Evolutionary conservation across 1,140 invertebrate species (phyloP).

Genomic region (Zaprionus davidi): DNA sequence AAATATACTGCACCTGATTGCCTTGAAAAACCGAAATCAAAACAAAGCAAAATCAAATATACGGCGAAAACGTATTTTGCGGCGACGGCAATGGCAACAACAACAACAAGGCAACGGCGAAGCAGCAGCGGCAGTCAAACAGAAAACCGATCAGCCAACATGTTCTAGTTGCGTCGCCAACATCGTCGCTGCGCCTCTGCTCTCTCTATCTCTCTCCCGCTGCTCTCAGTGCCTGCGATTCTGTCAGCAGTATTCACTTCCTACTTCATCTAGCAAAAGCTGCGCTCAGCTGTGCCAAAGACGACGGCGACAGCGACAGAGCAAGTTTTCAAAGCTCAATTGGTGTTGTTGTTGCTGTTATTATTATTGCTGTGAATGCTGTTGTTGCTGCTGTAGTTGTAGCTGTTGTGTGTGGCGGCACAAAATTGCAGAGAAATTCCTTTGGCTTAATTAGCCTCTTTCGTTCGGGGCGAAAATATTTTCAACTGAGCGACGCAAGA

Average conservation of each 20-base stretch:
- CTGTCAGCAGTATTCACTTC: constrained; percentile 47
- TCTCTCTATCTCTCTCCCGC: constrained; percentile 1
- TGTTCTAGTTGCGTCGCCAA: constrained; percentile 54
- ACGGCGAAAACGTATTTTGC: constrained; percentile 49
- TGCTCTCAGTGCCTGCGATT: background rate
- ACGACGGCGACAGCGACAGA: constrained; percentile 60
- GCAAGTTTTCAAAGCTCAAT: constrained; percentile 77
- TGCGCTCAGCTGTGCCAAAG: constrained; percentile 64
- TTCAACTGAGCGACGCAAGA: constrained; percentile 80
- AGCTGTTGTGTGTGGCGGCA: constrained; percentile 41
- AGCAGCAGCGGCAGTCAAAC: constrained; percentile 43
- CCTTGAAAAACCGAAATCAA: constrained; percentile 73
- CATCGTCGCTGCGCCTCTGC: constrained; percentile 12
- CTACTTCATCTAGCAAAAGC: constrained; percentile 56
- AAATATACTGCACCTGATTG: constrained; percentile 79
- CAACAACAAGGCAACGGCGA: constrained; percentile 9
- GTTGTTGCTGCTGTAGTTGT: constrained; percentile 33
- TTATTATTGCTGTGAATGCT: constrained; percentile 41
- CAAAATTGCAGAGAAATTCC: constrained; percentile 81
- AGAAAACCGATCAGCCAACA: constrained; percentile 54
- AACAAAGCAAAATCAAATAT: constrained; percentile 68
- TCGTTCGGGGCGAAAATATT: constrained; percentile 80
- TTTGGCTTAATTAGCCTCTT: constrained; percentile 82
- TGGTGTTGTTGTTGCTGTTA: constrained; percentile 42
- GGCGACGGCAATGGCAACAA: constrained; percentile 9